Evolutionary conservation across 2,888 invertebrate genomes (phyloP).

Genomic region (Leptogaster cylindrica): DNA sequence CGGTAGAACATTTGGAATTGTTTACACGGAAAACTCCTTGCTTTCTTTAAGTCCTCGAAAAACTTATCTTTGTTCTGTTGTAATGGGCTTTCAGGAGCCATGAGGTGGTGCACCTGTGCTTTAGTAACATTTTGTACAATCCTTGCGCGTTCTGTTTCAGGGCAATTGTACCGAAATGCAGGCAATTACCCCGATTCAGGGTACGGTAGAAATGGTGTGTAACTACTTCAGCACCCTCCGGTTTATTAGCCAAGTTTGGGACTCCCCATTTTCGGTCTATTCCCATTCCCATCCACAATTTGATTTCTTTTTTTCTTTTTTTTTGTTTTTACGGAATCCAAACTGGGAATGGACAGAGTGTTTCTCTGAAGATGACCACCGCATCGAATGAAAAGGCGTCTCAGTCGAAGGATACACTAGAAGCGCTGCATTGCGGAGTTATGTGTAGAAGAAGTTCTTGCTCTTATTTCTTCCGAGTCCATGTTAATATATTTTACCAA

Average conservation of each 20-base stretch:
- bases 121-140: conserved; percentile 14
- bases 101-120: conserved; percentile 24
- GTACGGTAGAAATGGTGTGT: not conserved
- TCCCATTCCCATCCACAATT: too few relatives aligned
- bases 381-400: conserved; percentile 8
- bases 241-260: conserved; percentile 6
- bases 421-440: not conserved
- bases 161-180: conserved; percentile 2
- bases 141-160: not conserved
- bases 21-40: conserved; percentile 21
- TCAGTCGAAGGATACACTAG: conserved; percentile 5
- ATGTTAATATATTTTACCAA: conserved; percentile 32
- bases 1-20: conserved; percentile 13
- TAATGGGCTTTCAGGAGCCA: conserved; percentile 20
- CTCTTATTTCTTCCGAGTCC: not conserved
- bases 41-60: conserved; percentile 29
- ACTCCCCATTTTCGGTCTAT: not conserved
- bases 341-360: not conserved
- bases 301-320: not conserved
- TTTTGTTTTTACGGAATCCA: not conserved
- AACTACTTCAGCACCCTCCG: too few relatives aligned
- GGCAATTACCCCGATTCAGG: conserved; percentile 11
- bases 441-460: too few relatives aligned
- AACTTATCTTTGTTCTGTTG: conserved; percentile 11
- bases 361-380: not conserved